These are phyloP conservation scores for Trachops cirrhosus DNA, from an alignment of 2,797 vertebrate genomes.

Conservation along the genomic window DNA sequence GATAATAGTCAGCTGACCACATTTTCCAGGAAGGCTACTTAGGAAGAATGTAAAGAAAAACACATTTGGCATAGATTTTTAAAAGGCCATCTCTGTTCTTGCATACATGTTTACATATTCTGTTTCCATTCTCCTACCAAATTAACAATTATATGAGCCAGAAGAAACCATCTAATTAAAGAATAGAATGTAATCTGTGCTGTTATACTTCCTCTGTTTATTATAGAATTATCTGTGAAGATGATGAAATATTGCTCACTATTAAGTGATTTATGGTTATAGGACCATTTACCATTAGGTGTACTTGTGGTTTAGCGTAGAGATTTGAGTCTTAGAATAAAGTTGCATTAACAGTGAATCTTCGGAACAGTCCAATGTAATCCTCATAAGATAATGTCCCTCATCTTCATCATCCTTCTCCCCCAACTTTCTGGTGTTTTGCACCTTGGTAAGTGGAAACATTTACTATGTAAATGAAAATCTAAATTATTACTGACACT, in stretches of 20 bases:
- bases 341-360: not conserved
- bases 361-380: not conserved
- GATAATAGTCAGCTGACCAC: conserved; percentile 44
- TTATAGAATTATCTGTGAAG: conserved; percentile 68
- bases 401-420: not conserved
- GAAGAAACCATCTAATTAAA: conserved; percentile 61
- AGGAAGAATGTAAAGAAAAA: conserved; percentile 47
- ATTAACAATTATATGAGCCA: conserved; percentile 53
- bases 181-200: conserved; percentile 54
- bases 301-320: not conserved
- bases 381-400: not conserved
- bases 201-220: conserved; percentile 45
- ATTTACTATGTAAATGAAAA: not conserved
- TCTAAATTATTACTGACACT: not conserved
- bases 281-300: conserved; percentile 52
- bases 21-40: conserved; percentile 52
- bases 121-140: conserved; percentile 37
- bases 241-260: conserved; percentile 62
- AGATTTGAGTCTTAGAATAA: not conserved
- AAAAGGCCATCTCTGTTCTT: conserved; percentile 6
- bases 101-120: not conserved
- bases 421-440: not conserved
- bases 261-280: conserved; percentile 53
- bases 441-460: not conserved
- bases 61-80: conserved; percentile 21